phyloP scores from a whole-genome alignment of 2,113 vertebrate species.

The Bucco capensis region DNA sequence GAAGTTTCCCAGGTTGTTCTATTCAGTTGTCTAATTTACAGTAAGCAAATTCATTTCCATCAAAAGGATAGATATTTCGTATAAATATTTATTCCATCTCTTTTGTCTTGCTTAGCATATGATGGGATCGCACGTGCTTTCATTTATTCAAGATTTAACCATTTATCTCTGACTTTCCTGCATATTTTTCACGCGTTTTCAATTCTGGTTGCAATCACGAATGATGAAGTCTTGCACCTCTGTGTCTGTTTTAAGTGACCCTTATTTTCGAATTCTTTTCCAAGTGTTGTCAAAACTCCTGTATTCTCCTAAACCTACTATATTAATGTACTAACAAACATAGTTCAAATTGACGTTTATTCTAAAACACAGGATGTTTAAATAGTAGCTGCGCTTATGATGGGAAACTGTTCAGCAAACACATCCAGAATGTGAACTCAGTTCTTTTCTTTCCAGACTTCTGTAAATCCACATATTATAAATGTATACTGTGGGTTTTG shows the following conservation, averaged over 20 bases:
- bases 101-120: not conserved
- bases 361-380: not conserved
- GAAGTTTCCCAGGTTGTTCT: not conserved
- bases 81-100: not conserved
- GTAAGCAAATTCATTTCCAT: not conserved
- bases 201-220: not conserved
- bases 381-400: not conserved
- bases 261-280: not conserved
- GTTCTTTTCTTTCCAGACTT: not conserved
- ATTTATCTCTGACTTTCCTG: not conserved
- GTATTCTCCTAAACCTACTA: not conserved
- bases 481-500: not conserved
- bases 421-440: not conserved
- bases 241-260: not conserved
- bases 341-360: not conserved
- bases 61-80: not conserved
- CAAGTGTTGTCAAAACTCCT: not conserved
- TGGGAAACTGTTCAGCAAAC: not conserved
- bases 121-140: not conserved
- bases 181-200: not conserved
- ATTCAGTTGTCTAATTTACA: not conserved
- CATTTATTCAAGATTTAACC: not conserved
- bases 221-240: not conserved
- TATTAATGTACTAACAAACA: not conserved
- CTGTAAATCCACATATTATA: not conserved